These are phyloP conservation scores for Chelidonichthys spinosus DNA, from an alignment of 2,797 vertebrate species.

Conservation along the genomic window DNA sequence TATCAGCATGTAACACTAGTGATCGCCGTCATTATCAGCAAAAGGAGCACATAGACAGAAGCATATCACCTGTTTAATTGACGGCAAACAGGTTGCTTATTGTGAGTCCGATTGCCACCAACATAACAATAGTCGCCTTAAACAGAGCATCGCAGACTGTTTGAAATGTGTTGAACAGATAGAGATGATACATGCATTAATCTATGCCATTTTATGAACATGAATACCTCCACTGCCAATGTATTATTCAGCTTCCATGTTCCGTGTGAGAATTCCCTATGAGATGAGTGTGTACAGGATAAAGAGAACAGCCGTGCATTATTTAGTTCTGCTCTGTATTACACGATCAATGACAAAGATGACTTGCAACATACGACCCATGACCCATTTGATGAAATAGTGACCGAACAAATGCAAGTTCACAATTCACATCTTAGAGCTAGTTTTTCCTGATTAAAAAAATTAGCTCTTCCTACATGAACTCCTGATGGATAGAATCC, in stretches of 20 bases:
- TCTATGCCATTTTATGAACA: not conserved
- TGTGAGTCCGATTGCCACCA: slow-evolving; percentile 11
- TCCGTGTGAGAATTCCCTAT: not conserved
- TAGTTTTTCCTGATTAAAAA: slow-evolving; percentile 1
- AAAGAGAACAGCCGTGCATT: not conserved
- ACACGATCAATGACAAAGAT: not conserved
- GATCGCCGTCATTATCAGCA: not conserved
- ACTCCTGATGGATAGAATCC: not conserved
- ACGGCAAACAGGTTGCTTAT: slow-evolving; percentile 15
- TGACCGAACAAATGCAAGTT: not conserved
- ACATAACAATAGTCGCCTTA: not conserved
- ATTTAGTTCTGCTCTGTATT: not conserved
- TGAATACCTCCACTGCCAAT: not conserved
- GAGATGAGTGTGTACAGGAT: not conserved
- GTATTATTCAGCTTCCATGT: not conserved
- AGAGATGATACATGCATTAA: slow-evolving; percentile 2
- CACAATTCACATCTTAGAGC: not conserved
- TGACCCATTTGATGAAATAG: not conserved
- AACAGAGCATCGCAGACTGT: not conserved
- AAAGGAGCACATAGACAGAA: not conserved
- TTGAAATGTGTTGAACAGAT: slow-evolving; percentile 5
- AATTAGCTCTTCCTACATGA: not conserved
- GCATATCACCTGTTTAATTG: slow-evolving; percentile 27
- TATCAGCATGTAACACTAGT: not conserved
- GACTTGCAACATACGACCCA: not conserved